Evolutionary conservation across 2,113 vertebrate species (phyloP), one percentile per base, ranked within the genome.

Genomic region (Buteo buteo): DNA sequence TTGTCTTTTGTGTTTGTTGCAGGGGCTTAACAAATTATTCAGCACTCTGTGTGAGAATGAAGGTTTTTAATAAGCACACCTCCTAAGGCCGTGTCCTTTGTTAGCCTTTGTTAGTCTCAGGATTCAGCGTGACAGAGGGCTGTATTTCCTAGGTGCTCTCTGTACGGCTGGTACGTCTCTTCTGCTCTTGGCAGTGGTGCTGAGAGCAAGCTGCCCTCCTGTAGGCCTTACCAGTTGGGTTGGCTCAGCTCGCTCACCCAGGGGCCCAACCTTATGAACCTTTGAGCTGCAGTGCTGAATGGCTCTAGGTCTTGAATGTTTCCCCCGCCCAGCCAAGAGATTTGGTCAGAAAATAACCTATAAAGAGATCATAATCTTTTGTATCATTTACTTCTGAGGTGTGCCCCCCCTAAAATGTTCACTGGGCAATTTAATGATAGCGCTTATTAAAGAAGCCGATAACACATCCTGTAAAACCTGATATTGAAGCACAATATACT

Each of bases 181-280:
- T 26, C 42, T 45, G n/a, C 1, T 0, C 36, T 36, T 36, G 14
- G 67, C 31, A n/a, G 25, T 9, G 54, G 12, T 86, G 70, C 44
- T 1, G 2, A 15, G 31, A 34, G 15, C 3, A 0, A 42, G 42
- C 20, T 49, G 44, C 21, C 28, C 19, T 58, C 16, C 61, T 11
- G 25, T 34, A 7, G 19, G 5, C 22, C 18, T 61, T 4, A 19
- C 57, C 3, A 2, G 26, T 16, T 1, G 4, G 10, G 21, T 16
- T 1, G 3, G 14, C 31, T 73, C 0, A 0, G 50, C 57, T 80
- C 1, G 0, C 52, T 59, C 17, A 6, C 45, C 26, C 34, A 28
- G 26, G 21, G 0, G 6, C 54, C 31, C 20, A 34, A 4, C 28
- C 9, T 16, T 24, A 6, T 32, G 12, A 55, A 36, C 18, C 66